Evolutionary conservation across 2,113 vertebrate genomes (phyloP), one percentile per base, ranked within the genome.

Genomic region (Lycaon pictus): DNA sequence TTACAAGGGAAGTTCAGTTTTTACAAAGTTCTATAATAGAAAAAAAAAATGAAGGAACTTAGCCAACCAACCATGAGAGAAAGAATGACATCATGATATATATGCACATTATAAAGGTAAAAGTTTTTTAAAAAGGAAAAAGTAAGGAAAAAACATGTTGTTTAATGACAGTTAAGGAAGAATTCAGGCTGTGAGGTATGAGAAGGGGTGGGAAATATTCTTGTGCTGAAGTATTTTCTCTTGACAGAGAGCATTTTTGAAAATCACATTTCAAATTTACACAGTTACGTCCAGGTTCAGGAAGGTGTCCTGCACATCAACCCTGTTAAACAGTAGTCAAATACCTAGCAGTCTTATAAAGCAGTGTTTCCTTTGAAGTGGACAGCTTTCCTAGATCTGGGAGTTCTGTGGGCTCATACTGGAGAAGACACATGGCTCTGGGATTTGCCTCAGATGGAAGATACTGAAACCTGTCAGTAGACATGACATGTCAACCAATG

Each of bases 1-100:
- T 92, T 96, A 90, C 62, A 88, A 80, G 53, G 92, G 56, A 98
- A 93, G 89, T 96, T 16, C 4, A 25, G n/a, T 62, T 93, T 94
- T 91, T 87, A 85, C 17, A 81, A 43, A 63, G 3, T 88, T 15
- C 19, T 92, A 43, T 55, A 93, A 82, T 83, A 13, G n/a, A 62
- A 32, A 94, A 91, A 43, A 43, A 81, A 93, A 93, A 22, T 96
- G 48, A 62, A 22, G n/a, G 27, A 37, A 92, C 93, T 93, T 83
- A 96, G 58, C 56, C 25, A 95, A 84, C 32, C 76, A 32, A 29
- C 27, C 11, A 48, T 32, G 65, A 95, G 13, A 81, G 12, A 93
- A 95, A 93, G 63, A 96, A 87, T 74, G 56, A 76, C 51, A 69
- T 97, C n/a, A 51, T 95, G 80, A 76, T 56, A 63, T 90, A 92